These are phyloP conservation scores for Drosophila kepulauana DNA, from an alignment of 1,140 invertebrate species.

Conservation along the genomic window DNA sequence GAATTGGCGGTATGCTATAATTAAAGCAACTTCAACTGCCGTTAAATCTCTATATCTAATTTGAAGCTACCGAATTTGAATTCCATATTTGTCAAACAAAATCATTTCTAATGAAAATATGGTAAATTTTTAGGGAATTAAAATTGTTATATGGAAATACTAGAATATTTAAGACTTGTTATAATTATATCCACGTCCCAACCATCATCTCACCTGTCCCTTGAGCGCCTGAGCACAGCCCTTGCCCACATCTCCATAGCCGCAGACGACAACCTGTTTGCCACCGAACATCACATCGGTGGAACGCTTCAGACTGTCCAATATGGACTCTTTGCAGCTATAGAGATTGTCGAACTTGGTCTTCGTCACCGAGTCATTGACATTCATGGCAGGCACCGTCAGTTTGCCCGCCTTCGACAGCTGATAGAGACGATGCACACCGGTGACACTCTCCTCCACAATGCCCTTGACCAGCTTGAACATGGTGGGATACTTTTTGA, in stretches of 20 bases:
- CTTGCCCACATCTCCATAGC: conserved; percentile 99
- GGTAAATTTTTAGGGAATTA: too few relatives aligned
- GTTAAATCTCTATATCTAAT: too few relatives aligned
- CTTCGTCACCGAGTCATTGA: conserved; percentile 99
- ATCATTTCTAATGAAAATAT: too few relatives aligned
- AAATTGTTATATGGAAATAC: too few relatives aligned
- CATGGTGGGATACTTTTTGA: conserved; percentile 97
- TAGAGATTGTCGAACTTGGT: conserved; percentile 96
- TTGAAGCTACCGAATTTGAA: too few relatives aligned
- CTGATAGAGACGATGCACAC: conserved; percentile 98
- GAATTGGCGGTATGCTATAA: too few relatives aligned
- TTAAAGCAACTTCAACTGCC: too few relatives aligned
- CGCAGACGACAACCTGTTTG: conserved; percentile 98
- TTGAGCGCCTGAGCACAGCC: conserved; percentile 98
- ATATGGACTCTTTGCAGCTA: conserved; percentile 85
- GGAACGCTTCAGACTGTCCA: conserved; percentile 84
- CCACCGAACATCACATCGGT: conserved; percentile 98
- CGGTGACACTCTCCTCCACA: conserved; percentile 99
- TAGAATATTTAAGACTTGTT: too few relatives aligned
- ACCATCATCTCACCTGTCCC: conserved; percentile 87
- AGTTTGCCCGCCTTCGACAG: conserved; percentile 97
- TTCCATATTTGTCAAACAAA: too few relatives aligned
- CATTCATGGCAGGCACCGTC: conserved; percentile 99
- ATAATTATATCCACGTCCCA: too few relatives aligned
- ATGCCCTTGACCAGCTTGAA: conserved; percentile 99